Evolutionary conservation across 2,113 vertebrate species (phyloP), one percentile per base, ranked within the genome.

Genomic region (Takifugu flavidus): DNA sequence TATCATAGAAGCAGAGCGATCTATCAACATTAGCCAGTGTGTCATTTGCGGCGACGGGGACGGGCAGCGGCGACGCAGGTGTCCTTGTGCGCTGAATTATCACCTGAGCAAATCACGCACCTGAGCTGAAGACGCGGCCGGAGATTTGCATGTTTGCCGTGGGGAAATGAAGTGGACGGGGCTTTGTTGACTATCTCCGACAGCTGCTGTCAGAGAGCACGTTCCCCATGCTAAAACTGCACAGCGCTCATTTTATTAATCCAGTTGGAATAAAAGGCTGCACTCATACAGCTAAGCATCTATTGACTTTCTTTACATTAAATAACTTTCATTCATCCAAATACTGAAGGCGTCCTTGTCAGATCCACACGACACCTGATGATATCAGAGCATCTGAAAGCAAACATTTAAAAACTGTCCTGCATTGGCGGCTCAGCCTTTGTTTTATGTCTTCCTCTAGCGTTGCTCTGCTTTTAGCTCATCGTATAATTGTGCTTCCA

Each of bases 141-240:
- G 69, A 80, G 82, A 90, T 90, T 87, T 90, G 77, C 81, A 86
- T 85, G 79, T 86, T 85, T 80, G 80, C 76, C 57, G 4, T 53
- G 74, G 77, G 78, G 77, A 75, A 81, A 86, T 81, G 68, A 85
- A 78, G 75, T 76, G 78, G 78, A 75, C 69, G 56, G 68, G 52
- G 55, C 34, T 65, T 72, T 79, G 75, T 75, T 77, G 77, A 82
- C 74, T 52, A 8, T 67, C 65, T 66, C 20, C 44, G 70, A 69
- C 76, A 78, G 75, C 75, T 79, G 82, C 83, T 75, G 70, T 78
- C 62, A 70, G 62, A 65, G 53, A 54, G 53, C 44, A 54, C 47
- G 34, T 67, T 78, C 42, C 42, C 13, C 65, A 74, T 54, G 58
- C 70, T 78, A 72, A 85, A 67, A 60, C 77, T 47, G 47, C 63